phyloP scores from a whole-genome alignment of 2,888 invertebrate genomes.

The Horisme vitalbata region DNA sequence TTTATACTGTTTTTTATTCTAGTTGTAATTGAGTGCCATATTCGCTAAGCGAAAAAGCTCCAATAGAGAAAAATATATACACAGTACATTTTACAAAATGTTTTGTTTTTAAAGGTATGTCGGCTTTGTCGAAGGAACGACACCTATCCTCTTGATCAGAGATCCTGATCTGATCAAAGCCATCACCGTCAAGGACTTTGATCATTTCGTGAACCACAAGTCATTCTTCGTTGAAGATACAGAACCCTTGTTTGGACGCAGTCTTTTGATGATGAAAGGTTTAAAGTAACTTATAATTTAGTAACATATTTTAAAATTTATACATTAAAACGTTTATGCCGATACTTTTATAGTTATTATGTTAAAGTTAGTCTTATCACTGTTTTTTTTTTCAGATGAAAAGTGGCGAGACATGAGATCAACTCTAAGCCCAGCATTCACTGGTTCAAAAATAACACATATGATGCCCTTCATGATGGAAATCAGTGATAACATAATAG shows the following conservation, averaged over 20 bases:
- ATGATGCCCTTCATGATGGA: constrained; percentile 73
- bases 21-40: too few species aligned
- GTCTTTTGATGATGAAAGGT: constrained; percentile 33
- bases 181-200: constrained; percentile 80
- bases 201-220: constrained; percentile 75
- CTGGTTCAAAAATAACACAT: constrained; percentile 74
- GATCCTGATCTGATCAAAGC: constrained; percentile 78
- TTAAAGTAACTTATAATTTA: too few species aligned
- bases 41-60: too few species aligned
- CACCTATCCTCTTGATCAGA: constrained; percentile 63
- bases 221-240: constrained; percentile 53
- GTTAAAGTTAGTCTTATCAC: too few species aligned
- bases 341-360: too few species aligned
- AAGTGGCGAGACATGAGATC: constrained; percentile 70
- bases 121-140: constrained; percentile 64
- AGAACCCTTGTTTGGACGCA: constrained; percentile 54
- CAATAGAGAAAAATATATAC: too few species aligned
- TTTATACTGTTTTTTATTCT: too few species aligned
- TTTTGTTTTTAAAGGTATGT: constrained; percentile 51
- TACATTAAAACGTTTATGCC: too few species aligned
- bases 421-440: constrained; percentile 76
- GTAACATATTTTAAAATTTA: too few species aligned
- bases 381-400: constrained; percentile 21
- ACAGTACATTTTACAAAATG: background rate
- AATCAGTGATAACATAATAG: constrained; percentile 41